Evolutionary conservation across 2,797 vertebrate species (phyloP).

Genomic region (Neosilurus hyrtlii): DNA sequence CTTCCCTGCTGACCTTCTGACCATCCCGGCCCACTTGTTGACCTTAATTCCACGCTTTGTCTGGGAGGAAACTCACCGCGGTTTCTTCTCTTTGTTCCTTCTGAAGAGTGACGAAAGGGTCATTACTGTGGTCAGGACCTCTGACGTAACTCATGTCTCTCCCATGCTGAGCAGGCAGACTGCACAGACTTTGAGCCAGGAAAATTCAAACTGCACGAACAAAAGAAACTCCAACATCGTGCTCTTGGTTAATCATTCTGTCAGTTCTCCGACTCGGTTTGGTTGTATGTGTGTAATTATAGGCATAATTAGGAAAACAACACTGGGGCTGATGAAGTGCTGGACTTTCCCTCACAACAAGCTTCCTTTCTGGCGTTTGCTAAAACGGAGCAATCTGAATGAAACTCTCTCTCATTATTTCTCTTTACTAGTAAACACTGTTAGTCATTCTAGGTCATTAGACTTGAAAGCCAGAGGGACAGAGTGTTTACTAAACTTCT

Average conservation of each 20-base stretch:
- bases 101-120: slow-evolving; percentile 50
- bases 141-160: slow-evolving; percentile 37
- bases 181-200: not conserved
- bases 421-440: slow-evolving; percentile 50
- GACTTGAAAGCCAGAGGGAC: slow-evolving; percentile 52
- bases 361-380: slow-evolving; percentile 24
- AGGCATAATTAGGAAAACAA: slow-evolving; percentile 25
- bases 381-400: slow-evolving; percentile 28
- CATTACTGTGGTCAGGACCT: slow-evolving; percentile 50
- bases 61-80: slow-evolving; percentile 55
- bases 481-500: slow-evolving; percentile 60
- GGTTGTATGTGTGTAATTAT: slow-evolving; percentile 22
- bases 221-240: not conserved
- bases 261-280: slow-evolving; percentile 3
- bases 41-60: slow-evolving; percentile 59
- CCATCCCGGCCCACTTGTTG: slow-evolving; percentile 67
- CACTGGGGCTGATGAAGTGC: slow-evolving; percentile 31
- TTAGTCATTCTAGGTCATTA: slow-evolving; percentile 58
- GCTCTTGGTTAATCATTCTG: slow-evolving; percentile 13
- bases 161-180: not conserved
- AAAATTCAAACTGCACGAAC: not conserved
- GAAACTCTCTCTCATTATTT: slow-evolving; percentile 49
- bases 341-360: slow-evolving; percentile 4
- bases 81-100: slow-evolving; percentile 51
- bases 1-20: slow-evolving; percentile 62